Base-by-base conservation (phyloP, 2,113 vertebrate genomes). In the Tonatia bakeri region DNA sequence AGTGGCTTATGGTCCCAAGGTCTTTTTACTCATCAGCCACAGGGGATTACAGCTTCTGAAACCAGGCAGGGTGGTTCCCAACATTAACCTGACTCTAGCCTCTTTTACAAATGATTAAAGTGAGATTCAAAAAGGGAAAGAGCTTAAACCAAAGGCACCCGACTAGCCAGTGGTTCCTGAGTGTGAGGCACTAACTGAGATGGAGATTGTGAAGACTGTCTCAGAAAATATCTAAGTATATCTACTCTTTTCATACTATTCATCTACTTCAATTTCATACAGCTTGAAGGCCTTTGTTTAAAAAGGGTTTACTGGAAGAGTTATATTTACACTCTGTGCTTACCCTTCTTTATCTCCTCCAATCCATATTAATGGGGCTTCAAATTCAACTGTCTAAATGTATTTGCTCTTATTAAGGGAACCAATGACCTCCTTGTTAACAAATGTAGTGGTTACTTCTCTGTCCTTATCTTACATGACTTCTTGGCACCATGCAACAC, bases 51-150 rank as follows among this genome's bases (percentile, higher is more conserved):
- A 50, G 47, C 14, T 50, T 50, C 47, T 50, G 47, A 50, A 50
- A 50, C 13, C 13, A 50, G 47, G 47, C 47, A 50, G 14, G 47
- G 47, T 4, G 14, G 14, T 50, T 50, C 47, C 47, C 47, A 50
- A 50, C 47, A 47, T 50, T 50, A 50, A 50, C 36, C 45, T 50
- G 36, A 36, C 59, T 70, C 17, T 43, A 90, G 47, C 20, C 13
- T 73, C 14, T 84, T 87, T 94, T 67, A 80, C 70, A 89, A 65
- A 69, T 75, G 59, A 94, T 69, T 81, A 67, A 93, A 91, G 36
- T 75, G 54, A 61, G 70, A 87, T 45, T 10, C 19, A 67, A 72
- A 79, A 69, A 43, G 26, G 19, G 40, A 15, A 64, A 50, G 45
- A 28, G 36, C 76, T n/a, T 67, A 31, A 75, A 87, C 52, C 17